A percentile compares a stretch with the other conserved stretches of the same genome.
These are phyloP conservation scores for Pagrus major DNA, from an alignment of 2,113 vertebrate species.

Conservation along the genomic window DNA sequence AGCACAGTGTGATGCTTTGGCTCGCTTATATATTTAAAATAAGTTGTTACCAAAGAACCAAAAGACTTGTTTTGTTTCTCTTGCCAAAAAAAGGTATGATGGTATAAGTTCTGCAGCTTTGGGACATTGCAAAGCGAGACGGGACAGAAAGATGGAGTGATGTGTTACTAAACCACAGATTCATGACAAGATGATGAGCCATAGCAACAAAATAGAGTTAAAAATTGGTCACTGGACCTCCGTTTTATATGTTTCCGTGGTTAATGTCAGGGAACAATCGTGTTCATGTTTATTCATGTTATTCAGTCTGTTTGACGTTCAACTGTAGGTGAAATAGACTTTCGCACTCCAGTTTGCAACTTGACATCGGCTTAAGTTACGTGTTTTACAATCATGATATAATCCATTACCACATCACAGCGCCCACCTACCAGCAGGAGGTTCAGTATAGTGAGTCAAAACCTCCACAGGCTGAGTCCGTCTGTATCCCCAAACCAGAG, in stretches of 20 bases:
- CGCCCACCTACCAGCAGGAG: no score
- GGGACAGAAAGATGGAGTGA: neutral
- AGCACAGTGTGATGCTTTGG: neutral
- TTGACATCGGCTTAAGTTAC: no score
- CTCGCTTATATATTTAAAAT: neutral
- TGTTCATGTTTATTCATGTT: no score
- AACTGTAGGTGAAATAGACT: no score
- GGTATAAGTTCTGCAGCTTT: neutral
- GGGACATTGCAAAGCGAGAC: neutral
- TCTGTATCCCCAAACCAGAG: no score
- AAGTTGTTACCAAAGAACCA: neutral
- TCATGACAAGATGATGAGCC: neutral
- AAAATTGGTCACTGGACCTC: neutral
- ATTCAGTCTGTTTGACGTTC: no score
- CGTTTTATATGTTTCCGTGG: neutral
- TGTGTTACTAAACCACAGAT: neutral
- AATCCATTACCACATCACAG: no score
- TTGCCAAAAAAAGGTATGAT: neutral
- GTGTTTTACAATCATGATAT: no score
- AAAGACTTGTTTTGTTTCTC: neutral
- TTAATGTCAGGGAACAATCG: neutral
- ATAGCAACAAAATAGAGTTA: neutral
- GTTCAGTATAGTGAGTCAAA: no score
- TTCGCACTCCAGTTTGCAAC: no score
- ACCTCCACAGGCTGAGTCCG: no score